Percentiles rank a stretch among this genome's conserved stretches.
phyloP scores from a whole-genome alignment of 2,113 vertebrate genomes.

The Corythaeola cristata region DNA sequence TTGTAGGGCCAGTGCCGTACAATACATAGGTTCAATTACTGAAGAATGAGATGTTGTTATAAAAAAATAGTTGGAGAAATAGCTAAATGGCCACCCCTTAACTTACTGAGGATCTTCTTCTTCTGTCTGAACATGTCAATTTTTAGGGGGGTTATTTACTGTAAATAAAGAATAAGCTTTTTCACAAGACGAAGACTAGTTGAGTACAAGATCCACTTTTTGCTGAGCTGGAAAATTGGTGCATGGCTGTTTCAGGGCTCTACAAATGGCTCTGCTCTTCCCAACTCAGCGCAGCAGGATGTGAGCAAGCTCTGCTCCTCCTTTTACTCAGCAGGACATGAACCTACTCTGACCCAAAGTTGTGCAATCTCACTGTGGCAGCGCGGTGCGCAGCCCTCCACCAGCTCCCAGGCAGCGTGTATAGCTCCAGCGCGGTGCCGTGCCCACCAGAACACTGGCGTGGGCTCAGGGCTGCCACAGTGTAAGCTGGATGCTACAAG shows the following conservation, averaged over 20 bases:
- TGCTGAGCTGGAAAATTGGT: background rate
- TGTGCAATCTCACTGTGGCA: rapidly evolving
- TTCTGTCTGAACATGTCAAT: rapidly evolving
- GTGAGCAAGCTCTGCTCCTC: background rate
- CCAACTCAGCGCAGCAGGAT: background rate
- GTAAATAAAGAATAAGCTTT: background rate
- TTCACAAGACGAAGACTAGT: background rate
- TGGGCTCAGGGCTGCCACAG: background rate
- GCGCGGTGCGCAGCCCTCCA: rapidly evolving
- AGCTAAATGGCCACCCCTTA: background rate
- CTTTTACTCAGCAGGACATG: background rate
- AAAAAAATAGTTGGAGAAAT: background rate
- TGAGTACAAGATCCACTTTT: background rate
- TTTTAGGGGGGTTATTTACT: background rate
- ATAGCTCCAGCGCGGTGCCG: rapidly evolving
- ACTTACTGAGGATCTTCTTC: background rate
- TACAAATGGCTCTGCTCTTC: background rate
- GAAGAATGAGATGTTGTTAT: background rate
- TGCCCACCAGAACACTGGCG: rapidly evolving
- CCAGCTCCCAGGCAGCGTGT: background rate
- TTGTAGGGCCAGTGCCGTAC: background rate
- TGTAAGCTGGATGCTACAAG: background rate
- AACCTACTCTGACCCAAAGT: background rate
- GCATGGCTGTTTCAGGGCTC: background rate
- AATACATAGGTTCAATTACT: no score